Evolutionary conservation across 2,888 invertebrate genomes (phyloP), one percentile per base, ranked within the genome.

Genomic region (Galerucella calmariensis): DNA sequence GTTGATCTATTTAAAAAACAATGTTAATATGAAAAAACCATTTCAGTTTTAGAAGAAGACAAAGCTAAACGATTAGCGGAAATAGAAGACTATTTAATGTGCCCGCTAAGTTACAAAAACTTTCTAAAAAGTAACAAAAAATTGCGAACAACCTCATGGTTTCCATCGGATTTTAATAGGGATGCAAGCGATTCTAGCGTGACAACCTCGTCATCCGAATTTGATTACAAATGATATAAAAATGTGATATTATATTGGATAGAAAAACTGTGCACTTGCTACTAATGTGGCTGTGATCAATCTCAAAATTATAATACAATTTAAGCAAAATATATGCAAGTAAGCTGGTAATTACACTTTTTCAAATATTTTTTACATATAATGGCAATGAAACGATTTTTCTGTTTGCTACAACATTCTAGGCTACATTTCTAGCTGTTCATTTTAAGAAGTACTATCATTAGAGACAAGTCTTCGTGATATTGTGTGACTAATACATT

Each of bases 31-130:
- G 24, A 41, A 6, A 41, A 65, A 41, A 16, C 10, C 10, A 67
- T 74, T 74, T 67, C 48, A 24, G 41, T 77, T 78, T 74, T 61
- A 80, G 79, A 75, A 48, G 69, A 73, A 51, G 75, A 75, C 20
- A 75, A 79, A 62, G 74, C 73, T 41, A 78, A 78, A 59, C 75
- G 78, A 24, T 61, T 74, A 11, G 77, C 79, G 11, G 77, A 79
- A 59, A 14, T 78, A 24, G 78, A 81, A 67, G 78, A 79, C 44
- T 72, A 75, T 14, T 69, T 79, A 11, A 69, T 77, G 66, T 75
- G 78, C 41, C 78, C 80, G 35, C 56, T 76, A 11, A 53, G 46
- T 51, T 72, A 78, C 24, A 59, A 53, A 51, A 75, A 72, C 24
- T 75, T 76, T 58, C n/a, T 78, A 14, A 74, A 75, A 62, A 71